Evolutionary conservation across 2,888 invertebrate genomes (phyloP), one percentile per base, ranked within the genome.

Genomic region (Cyaniris semiargus): DNA sequence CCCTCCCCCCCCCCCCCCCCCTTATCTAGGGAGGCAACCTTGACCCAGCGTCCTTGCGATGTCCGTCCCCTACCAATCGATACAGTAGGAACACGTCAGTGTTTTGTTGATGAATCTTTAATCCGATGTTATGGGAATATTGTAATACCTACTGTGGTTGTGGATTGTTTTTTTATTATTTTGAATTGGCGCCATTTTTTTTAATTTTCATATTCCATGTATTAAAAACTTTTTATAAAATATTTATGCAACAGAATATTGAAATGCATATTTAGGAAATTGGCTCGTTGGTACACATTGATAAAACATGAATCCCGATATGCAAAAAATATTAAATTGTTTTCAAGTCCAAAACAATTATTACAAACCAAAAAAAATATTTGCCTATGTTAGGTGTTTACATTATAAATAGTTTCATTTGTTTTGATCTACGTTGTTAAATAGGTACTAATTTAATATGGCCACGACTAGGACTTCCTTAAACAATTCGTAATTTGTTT

Each of bases 21-120:
- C 48, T 53, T 44, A 8, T 48, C 7, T 66, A 66, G 48, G 74
- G 74, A 53, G 74, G 27, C 6, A 66, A 74, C 74, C 74, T 74
- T 74, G 74, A 23, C 53, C 74, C 15, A 2, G 13, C 74, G 74
- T 53, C 74, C 74, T 74, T 74, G 27, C 74, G 53, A 48, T 72
- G 23, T 44, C 72, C 72, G 48, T 44, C 72, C 44, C 71, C 13
- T 23, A 48, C 72, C 18, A 48, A 74, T 74, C 74, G 27, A 74
- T 74, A 48, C 53, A 53, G 6, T 27, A 15, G 31, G 71, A 71
- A 66, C 66, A 66, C 66, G 66, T 66, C 66, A 66, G 27, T 72
- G 72, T 72, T 72, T 72, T 15, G 6, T 21, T 13, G 21, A 38
- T 38, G n/a, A 66, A 18, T 66, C 27, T 27, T 60, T 60, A 66